A percentile compares a stretch with the other conserved stretches of the same genome.
These are phyloP conservation scores for Auanema sp. DNA, from an alignment of 2,888 invertebrate genomes.

Conservation along the genomic window DNA sequence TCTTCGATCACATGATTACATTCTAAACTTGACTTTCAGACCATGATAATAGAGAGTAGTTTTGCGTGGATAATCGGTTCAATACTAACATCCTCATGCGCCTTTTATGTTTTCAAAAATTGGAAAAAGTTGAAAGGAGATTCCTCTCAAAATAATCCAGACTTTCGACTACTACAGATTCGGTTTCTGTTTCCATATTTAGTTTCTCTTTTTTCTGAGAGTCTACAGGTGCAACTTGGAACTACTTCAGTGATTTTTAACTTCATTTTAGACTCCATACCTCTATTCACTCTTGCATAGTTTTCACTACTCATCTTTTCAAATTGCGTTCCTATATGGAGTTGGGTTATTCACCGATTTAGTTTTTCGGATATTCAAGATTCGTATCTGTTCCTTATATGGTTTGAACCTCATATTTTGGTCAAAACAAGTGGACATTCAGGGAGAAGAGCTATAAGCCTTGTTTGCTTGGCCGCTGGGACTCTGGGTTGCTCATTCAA, in stretches of 20 bases:
- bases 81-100: neutral
- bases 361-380: slow-evolving; percentile 15
- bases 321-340: slow-evolving; percentile 19
- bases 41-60: too few species aligned
- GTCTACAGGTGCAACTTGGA: slow-evolving; percentile 17
- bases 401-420: neutral
- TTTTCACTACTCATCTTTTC: slow-evolving; percentile 19
- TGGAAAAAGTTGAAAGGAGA: slow-evolving; percentile 13
- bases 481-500: slow-evolving; percentile 18
- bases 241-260: too few species aligned
- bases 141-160: slow-evolving; percentile 15
- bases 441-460: slow-evolving; percentile 18
- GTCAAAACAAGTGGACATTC: neutral
- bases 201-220: slow-evolving; percentile 17
- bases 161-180: slow-evolving; percentile 18
- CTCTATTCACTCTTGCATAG: slow-evolving; percentile 23
- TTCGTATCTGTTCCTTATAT: neutral
- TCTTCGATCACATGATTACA: neutral
- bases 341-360: slow-evolving; percentile 16
- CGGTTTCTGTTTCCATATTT: slow-evolving; percentile 20
- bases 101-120: slow-evolving; percentile 11
- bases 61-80: too few species aligned
- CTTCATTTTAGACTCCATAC: slow-evolving; percentile 23
- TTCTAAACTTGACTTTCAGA: neutral
- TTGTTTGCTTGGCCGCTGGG: slow-evolving; percentile 13